A percentile compares a stretch with the other conserved stretches of the same genome.
Conservation (phyloP, 2,888 invertebrate species). For the Chrysolina oricalcia region DNA sequence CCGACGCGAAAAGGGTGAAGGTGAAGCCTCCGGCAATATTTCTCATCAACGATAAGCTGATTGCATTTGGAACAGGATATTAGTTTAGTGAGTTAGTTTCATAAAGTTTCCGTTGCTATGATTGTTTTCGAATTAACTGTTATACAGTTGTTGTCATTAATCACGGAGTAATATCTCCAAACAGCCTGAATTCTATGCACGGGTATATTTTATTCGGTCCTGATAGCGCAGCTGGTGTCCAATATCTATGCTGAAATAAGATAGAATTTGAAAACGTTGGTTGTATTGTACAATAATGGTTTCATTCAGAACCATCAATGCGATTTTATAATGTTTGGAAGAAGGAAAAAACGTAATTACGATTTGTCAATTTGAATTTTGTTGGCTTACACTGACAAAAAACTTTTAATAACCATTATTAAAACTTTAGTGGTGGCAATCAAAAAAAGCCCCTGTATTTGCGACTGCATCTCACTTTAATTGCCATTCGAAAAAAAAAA, state of each 20-base stretch:
- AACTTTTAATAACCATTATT: too few relatives aligned
- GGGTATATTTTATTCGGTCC: not conserved
- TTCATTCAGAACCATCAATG: too few relatives aligned
- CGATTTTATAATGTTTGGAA: too few relatives aligned
- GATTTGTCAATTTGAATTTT: too few relatives aligned
- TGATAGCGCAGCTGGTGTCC: not conserved
- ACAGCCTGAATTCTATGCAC: not conserved
- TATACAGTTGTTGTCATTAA: not conserved
- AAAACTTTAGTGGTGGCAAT: too few relatives aligned
- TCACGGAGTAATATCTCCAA: not conserved
- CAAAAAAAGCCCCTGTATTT: too few relatives aligned
- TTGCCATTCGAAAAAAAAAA: too few relatives aligned
- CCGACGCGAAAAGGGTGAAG: not conserved
- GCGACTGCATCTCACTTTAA: too few relatives aligned
- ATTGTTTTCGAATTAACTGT: constrained; percentile 13
- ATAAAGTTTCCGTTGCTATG: constrained; percentile 14
- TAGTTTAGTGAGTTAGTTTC: constrained; percentile 8
- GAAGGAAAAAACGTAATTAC: too few relatives aligned
- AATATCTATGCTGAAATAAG: not conserved
- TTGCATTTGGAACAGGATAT: constrained; percentile 19
- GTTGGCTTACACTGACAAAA: too few relatives aligned
- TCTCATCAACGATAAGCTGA: constrained; percentile 18
- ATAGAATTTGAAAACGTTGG: too few relatives aligned
- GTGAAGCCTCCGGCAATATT: constrained; percentile 15
- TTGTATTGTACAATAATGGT: too few relatives aligned